A percentile compares a stretch with the other conserved stretches of the same genome.
Conservation (phyloP, 1,140 invertebrate genomes). For the Drosophila funebris region DNA sequence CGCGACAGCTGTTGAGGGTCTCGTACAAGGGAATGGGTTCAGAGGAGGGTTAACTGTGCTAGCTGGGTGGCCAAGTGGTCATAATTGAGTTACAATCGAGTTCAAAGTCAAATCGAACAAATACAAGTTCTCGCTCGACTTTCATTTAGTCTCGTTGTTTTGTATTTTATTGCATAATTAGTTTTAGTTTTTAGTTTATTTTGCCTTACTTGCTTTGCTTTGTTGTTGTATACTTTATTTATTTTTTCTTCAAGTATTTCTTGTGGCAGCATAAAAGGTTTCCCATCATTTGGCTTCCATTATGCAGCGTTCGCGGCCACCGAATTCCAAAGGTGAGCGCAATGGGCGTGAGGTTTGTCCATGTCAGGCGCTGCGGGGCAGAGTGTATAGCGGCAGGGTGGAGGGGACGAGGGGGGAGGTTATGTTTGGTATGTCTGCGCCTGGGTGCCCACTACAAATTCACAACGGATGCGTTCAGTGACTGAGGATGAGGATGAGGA, state of each 20-base stretch:
- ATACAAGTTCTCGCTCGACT: constrained; percentile 69
- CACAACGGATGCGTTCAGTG: constrained; percentile 65
- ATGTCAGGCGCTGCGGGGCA: constrained; percentile 17
- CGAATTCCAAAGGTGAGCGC: constrained; percentile 74
- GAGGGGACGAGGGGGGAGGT: background rate
- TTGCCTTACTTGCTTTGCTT: background rate
- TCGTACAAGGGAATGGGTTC: background rate
- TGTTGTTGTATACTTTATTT: constrained; percentile 16
- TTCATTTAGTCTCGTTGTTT: constrained; percentile 61
- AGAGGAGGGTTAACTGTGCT: constrained; percentile 9
- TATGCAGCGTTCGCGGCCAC: constrained; percentile 80
- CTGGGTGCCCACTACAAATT: constrained; percentile 74
- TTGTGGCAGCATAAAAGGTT: constrained; percentile 65
- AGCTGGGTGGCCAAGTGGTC: constrained; percentile 64
- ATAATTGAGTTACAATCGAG: constrained; percentile 77
- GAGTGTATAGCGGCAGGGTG: background rate
- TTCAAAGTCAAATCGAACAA: constrained; percentile 72
- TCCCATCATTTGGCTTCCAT: constrained; percentile 81
- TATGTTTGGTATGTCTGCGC: constrained; percentile 41
- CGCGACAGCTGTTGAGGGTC: constrained; percentile 63
- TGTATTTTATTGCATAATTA: constrained; percentile 73
- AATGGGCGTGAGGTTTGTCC: constrained; percentile 60
- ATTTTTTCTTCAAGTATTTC: constrained; percentile 25
- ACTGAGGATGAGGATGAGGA: constrained; percentile 21
- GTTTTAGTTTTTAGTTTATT: constrained; percentile 48